Percentiles rank a stretch among this genome's conserved stretches.
phyloP scores from a whole-genome alignment of 2,797 vertebrate genomes.

The Enteromius argenteus region DNA sequence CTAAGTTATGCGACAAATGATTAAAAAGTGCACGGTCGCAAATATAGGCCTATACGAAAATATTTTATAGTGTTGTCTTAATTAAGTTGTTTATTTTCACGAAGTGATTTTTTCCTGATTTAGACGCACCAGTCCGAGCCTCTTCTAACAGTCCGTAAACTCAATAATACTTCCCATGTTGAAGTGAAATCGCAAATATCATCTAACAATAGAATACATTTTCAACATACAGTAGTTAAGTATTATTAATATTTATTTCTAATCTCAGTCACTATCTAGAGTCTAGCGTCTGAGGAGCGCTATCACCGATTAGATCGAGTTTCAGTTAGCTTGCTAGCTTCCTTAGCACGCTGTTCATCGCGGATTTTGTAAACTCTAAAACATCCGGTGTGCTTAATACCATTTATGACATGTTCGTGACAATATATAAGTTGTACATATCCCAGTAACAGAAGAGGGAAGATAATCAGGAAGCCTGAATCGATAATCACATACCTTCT shows the following conservation, averaged over 20 bases:
- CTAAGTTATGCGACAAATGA: background rate
- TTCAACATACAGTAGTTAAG: background rate
- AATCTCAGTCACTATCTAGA: background rate
- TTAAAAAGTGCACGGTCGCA: background rate
- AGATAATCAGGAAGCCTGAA: constrained; percentile 7
- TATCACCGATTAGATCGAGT: constrained; percentile 36
- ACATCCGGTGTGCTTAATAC: no score
- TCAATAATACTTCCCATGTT: background rate
- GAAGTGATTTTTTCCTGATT: background rate
- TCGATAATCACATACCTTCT: constrained; percentile 84
- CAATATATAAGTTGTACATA: background rate
- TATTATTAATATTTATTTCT: background rate
- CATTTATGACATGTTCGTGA: background rate
- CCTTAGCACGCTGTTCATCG: constrained; percentile 12
- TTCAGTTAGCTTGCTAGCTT: constrained; percentile 50
- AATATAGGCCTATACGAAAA: background rate
- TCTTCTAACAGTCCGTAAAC: constrained; percentile 7
- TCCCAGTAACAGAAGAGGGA: accelerated
- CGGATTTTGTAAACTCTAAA: background rate
- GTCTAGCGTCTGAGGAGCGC: background rate
- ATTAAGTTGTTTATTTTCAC: background rate
- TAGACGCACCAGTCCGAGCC: background rate
- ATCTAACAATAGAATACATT: background rate
- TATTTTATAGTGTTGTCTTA: background rate
- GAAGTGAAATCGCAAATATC: background rate